phyloP scores from a whole-genome alignment of 2,888 invertebrate genomes.

The Parnassius orleans region DNA sequence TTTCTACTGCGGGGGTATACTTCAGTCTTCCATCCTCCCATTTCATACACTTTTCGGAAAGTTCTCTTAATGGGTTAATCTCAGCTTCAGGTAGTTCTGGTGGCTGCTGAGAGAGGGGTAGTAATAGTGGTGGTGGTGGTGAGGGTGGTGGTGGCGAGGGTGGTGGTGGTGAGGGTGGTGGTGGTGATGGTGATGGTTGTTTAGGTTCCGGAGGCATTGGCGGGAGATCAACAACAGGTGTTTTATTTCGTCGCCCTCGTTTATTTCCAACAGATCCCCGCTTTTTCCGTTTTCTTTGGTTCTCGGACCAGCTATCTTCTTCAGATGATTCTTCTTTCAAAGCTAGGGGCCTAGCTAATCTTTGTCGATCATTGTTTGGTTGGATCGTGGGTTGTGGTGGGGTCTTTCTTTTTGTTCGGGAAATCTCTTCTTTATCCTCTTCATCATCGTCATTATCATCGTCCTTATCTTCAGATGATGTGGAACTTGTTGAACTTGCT shows the following conservation, averaged over 20 bases:
- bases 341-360: conserved; percentile 64
- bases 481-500: conserved; percentile 79
- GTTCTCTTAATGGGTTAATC: conserved; percentile 53
- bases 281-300: conserved; percentile 53
- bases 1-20: conserved; percentile 79
- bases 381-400: conserved; percentile 48
- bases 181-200: conserved; percentile 19
- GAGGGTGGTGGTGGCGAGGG: neutral
- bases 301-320: conserved; percentile 70
- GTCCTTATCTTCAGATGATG: conserved; percentile 65
- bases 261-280: conserved; percentile 44
- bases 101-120: conserved; percentile 24
- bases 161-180: conserved; percentile 16
- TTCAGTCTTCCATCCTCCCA: conserved; percentile 73
- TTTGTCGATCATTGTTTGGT: conserved; percentile 50
- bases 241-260: conserved; percentile 40
- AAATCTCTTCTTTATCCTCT: conserved; percentile 53
- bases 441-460: conserved; percentile 24
- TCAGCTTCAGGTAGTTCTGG: conserved; percentile 34
- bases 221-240: conserved; percentile 32
- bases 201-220: conserved; percentile 36
- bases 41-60: conserved; percentile 61
- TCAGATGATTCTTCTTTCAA: conserved; percentile 73
- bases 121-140: conserved; percentile 19
- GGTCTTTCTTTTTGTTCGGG: conserved; percentile 65